Evolutionary conservation across 2,888 invertebrate genomes (phyloP).

Genomic region (Pseudanteris insignis): DNA sequence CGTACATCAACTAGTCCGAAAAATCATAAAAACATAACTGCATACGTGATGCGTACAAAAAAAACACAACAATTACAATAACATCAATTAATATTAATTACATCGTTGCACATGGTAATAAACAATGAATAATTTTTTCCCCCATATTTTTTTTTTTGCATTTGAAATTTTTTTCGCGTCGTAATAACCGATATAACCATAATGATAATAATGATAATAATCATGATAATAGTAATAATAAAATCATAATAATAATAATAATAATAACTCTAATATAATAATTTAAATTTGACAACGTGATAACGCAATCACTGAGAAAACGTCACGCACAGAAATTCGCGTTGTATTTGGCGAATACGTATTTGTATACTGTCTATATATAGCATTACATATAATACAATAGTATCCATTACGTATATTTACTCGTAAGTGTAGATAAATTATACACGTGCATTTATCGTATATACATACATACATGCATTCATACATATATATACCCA

Average conservation of each 20-base stretch:
- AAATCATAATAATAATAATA: conserved; percentile 1
- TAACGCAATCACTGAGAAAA: conserved; percentile 33
- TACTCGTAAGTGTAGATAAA: conserved; percentile 55
- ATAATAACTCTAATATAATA: neutral
- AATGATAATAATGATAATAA: neutral
- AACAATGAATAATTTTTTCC: conserved; percentile 6
- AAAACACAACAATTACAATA: conserved; percentile 36
- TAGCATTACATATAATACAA: conserved; percentile 59
- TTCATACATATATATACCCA: conserved; percentile 46
- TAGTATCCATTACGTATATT: conserved; percentile 59
- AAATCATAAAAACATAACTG: conserved; percentile 29
- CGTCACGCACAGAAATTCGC: conserved; percentile 54
- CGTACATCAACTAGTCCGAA: conserved; percentile 14
- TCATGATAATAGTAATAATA: no score
- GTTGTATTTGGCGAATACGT: conserved; percentile 64
- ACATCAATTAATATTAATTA: conserved; percentile 10
- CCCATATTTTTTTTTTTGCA: neutral
- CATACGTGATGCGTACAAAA: conserved; percentile 27
- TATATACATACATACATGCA: conserved; percentile 42
- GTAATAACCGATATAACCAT: no score
- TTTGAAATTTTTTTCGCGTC: no score
- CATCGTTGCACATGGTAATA: conserved; percentile 21
- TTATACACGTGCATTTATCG: conserved; percentile 41
- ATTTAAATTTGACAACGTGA: conserved; percentile 5
- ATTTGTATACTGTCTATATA: conserved; percentile 63